phyloP scores from a whole-genome alignment of 1,140 invertebrate species.

The Palaemon carinicauda region DNA sequence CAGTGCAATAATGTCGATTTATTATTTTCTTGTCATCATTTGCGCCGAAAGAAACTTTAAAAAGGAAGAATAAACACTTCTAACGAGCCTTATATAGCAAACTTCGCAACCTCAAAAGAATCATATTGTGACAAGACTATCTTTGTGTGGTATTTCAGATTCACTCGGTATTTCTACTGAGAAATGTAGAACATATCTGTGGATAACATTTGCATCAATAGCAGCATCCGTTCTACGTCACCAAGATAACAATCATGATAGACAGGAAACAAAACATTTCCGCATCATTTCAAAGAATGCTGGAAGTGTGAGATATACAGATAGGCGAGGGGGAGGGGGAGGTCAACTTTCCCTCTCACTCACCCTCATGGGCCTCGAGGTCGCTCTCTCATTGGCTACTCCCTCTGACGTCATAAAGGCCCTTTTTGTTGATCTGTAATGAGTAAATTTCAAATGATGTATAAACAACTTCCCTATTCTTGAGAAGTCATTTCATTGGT shows the following conservation, averaged over 20 bases:
- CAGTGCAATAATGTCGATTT: too few relatives aligned
- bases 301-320: not conserved
- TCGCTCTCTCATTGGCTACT: conserved; percentile 1
- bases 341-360: conserved; percentile 43
- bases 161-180: too few relatives aligned
- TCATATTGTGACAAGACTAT: too few relatives aligned
- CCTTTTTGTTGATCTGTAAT: not conserved
- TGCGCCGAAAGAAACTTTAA: too few relatives aligned
- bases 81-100: too few relatives aligned
- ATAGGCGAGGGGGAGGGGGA: not conserved
- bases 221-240: not conserved
- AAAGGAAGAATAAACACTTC: too few relatives aligned
- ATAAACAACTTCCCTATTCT: too few relatives aligned
- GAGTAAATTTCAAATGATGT: not conserved
- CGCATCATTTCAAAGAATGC: conserved; percentile 29
- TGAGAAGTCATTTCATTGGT: too few relatives aligned
- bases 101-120: too few relatives aligned
- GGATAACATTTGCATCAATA: not conserved
- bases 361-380: not conserved
- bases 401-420: conserved; percentile 1
- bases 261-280: conserved; percentile 25
- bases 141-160: too few relatives aligned
- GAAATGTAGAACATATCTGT: not conserved
- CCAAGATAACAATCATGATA: not conserved
- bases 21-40: too few relatives aligned